Evolutionary conservation across 2,888 invertebrate species (phyloP), one percentile per base, ranked within the genome.

Genomic region (Reticulitermes lucifugus): DNA sequence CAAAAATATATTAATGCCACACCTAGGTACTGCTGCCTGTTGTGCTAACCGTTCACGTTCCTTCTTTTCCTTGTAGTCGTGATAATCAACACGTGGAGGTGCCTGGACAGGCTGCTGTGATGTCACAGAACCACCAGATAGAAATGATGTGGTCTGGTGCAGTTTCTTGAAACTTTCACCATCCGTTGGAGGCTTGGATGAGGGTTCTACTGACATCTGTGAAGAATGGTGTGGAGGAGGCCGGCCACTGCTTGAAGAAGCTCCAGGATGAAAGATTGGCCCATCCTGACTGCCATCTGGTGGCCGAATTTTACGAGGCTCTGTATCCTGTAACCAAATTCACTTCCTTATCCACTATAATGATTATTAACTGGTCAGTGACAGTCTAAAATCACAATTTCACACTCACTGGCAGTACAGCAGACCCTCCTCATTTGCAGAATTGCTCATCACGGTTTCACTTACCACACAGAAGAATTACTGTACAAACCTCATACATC

Each of bases 21-120:
- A 73, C 83, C 83, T 59, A 21, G 59, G 29, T 12, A 75, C 46
- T 71, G 35, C 60, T 60, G 85, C n/a, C 85, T 93, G 93, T 2
- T 93, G 89, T 85, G 94, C 93, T 87, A 94, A 90, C 55, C 94
- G 91, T 88, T 95, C 94, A n/a, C 92, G 91, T 84, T 93, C 92
- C 80, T 93, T 92, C 89, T 94, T 94, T 89, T 95, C 94, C 41
- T 94, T 91, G 89, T 95, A 95, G 18, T 94, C 92, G 85, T 93
- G 92, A 88, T 93, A 92, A 89, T 93, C 92, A 7, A 79, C 79
- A 41, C 46, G 25, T 79, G 21, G 79, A 3, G 29, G 51, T 18
- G 80, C 25, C 35, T 80, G 60, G 12, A 21, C 59, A 22, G 80
- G 10, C 25, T 51, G 80, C 35, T 60, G 80, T 35, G 60, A 29